Percentiles rank a stretch among this genome's conserved stretches.
phyloP scores from a whole-genome alignment of 1,140 invertebrate species.

The Drosophila teissieri region DNA sequence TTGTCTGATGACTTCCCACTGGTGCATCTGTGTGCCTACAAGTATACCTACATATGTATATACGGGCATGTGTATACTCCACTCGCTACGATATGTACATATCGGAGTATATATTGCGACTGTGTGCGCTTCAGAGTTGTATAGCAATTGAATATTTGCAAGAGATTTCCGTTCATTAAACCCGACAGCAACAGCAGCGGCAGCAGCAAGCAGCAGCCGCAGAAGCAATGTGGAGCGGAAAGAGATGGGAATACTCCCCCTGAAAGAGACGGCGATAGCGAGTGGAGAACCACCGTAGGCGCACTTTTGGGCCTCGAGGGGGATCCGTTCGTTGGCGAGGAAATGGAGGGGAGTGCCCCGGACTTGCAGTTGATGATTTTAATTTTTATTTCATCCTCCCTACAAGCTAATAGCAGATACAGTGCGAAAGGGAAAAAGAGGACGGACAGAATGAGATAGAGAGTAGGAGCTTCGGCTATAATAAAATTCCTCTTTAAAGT shows the following conservation, averaged over 20 bases:
- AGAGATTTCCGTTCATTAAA: constrained; percentile 83
- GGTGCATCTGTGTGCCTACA: constrained; percentile 31
- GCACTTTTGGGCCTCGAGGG: constrained; percentile 16
- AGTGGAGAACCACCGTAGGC: constrained; percentile 31
- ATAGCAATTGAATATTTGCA: constrained; percentile 84
- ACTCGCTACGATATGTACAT: constrained; percentile 39
- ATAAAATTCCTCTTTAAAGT: constrained; percentile 78
- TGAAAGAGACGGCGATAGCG: background rate
- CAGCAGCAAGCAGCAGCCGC: constrained; percentile 55
- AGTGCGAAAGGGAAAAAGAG: background rate
- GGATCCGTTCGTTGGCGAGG: background rate
- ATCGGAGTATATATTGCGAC: constrained; percentile 46
- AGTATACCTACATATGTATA: constrained; percentile 10
- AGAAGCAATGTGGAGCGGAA: constrained; percentile 6
- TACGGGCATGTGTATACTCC: constrained; percentile 25
- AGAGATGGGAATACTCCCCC: background rate
- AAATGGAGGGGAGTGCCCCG: background rate
- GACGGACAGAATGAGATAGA: background rate
- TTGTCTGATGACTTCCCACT: constrained; percentile 69
- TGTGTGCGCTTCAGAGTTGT: constrained; percentile 72
- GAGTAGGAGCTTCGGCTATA: constrained; percentile 51
- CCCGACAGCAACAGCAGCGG: constrained; percentile 72
- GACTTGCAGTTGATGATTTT: constrained; percentile 29
- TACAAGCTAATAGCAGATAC: constrained; percentile 17
- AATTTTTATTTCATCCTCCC: constrained; percentile 48